phyloP scores from a whole-genome alignment of 64 coral and sea anemone genomes.

The Porites lutea region DNA sequence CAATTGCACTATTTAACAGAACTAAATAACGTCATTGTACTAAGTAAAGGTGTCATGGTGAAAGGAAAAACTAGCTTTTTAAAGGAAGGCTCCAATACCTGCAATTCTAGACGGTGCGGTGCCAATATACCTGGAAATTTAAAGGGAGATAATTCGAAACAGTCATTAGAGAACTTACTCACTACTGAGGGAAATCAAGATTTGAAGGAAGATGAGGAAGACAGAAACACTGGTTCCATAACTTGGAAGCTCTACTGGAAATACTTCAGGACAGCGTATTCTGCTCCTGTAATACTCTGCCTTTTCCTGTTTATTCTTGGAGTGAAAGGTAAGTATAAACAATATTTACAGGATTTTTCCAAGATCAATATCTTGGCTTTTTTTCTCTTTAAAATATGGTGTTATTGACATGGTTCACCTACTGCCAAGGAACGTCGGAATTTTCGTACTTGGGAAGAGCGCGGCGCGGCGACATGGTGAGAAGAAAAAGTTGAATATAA shows the following conservation, averaged over 20 bases:
- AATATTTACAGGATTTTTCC: neutral
- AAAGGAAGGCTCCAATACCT: neutral
- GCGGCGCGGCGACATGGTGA: too few species aligned
- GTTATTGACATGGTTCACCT: too few species aligned
- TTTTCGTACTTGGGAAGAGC: too few species aligned
- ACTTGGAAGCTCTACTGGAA: conserved; percentile 68
- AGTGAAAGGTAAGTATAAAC: conserved; percentile 21
- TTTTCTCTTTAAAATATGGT: neutral
- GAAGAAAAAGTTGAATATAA: too few species aligned
- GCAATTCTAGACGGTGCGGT: neutral
- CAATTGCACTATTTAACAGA: neutral
- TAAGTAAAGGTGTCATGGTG: neutral
- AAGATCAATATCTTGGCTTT: neutral
- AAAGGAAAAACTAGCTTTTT: neutral
- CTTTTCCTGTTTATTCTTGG: neutral
- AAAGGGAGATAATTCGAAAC: neutral
- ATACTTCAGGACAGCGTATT: conserved; percentile 46
- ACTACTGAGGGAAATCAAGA: neutral
- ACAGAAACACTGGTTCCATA: conserved; percentile 30
- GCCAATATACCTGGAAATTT: neutral
- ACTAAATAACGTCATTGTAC: neutral
- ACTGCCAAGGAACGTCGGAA: too few species aligned
- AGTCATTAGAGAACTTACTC: neutral
- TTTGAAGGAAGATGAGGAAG: conserved; percentile 3
- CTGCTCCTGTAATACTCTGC: conserved; percentile 18